Percentiles rank a stretch among this genome's conserved stretches.
Evolutionary conservation across 2,888 invertebrate species (phyloP).

Genomic region (Drosophila recens): DNA sequence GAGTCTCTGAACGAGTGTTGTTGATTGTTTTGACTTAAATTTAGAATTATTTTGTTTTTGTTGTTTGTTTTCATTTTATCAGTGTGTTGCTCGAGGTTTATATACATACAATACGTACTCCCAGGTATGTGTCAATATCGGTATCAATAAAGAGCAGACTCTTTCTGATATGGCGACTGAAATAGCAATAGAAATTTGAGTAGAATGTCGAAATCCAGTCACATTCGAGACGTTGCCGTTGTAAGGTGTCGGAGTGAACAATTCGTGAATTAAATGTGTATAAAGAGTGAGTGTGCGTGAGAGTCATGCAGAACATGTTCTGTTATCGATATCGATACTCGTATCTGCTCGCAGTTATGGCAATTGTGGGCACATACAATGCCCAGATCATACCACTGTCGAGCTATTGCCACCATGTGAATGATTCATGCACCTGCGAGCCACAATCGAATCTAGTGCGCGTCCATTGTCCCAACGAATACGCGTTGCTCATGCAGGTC

Average conservation of each 20-base stretch:
- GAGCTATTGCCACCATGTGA: constrained; percentile 55
- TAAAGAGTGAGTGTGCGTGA: constrained; percentile 21
- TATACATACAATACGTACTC: not conserved
- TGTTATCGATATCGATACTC: constrained; percentile 27
- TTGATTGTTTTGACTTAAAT: not conserved
- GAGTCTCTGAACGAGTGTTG: not conserved
- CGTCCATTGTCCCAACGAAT: constrained; percentile 59
- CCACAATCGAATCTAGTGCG: constrained; percentile 66
- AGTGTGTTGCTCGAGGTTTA: not conserved
- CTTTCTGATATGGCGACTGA: constrained; percentile 26
- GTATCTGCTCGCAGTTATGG: constrained; percentile 12
- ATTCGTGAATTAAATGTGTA: constrained; percentile 37
- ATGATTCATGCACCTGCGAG: constrained; percentile 51
- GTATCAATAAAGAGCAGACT: constrained; percentile 28
- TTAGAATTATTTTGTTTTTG: not conserved
- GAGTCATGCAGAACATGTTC: constrained; percentile 38
- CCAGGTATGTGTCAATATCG: constrained; percentile 13
- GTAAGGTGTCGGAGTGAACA: not conserved
- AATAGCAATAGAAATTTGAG: not conserved
- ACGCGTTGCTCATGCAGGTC: constrained; percentile 62
- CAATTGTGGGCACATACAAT: constrained; percentile 13
- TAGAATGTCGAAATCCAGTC: constrained; percentile 49
- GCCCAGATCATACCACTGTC: constrained; percentile 63
- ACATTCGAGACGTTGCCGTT: constrained; percentile 41
- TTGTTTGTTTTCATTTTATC: constrained; percentile 16